Base-by-base conservation (phyloP, 2,113 vertebrate genomes). In the Paratilapia polleni region DNA sequence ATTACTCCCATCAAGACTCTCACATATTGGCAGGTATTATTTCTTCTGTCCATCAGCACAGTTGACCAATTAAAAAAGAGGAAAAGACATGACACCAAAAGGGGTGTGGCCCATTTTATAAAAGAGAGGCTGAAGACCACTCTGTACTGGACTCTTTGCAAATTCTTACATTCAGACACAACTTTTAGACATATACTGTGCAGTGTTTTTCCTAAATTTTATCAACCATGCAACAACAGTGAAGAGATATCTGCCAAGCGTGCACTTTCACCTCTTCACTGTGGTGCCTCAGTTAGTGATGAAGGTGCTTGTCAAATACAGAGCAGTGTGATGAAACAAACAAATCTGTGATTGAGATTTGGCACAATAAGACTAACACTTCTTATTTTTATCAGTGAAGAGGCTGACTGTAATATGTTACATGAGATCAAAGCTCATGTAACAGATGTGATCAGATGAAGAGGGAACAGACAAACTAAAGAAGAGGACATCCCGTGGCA, bases 21-120 rank as follows among this genome's bases (percentile, higher is more conserved):
- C 36, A 49, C 54, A 43, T 52, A 85, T 61, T 66, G 57, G 60
- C n/a, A 58, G 58, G 10, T 5, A 26, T 20, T 12, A 1, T 12
- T 62, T 22, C 73, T 14, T 34, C 1, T 56, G 85, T 84, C 1
- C 34, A 81, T 84, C 52, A 15, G 63, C 31, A 2, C 54, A 4
- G 19, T 0, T 47, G 66, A 73, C 88, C 88, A 89, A 88, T 87
- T n/a, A n/a, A 74, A 80, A 85, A 82, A 9, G 20, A 74, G 77
- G 78, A 77, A 84, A 58, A 64, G 31, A 20, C 3, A 2, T 81
- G 81, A 89, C 78, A 83, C 36, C 57, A 20, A 2, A 66, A 89
- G 93, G 88, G 93, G 92, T 9, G 88, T 85, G 90, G 66, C 73
- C 57, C 19, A 2, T 70, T 74, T 77, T 6, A 88, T 80, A 31